Conservation (phyloP, 2,113 vertebrate genomes). For the Collichthys lucidus region DNA sequence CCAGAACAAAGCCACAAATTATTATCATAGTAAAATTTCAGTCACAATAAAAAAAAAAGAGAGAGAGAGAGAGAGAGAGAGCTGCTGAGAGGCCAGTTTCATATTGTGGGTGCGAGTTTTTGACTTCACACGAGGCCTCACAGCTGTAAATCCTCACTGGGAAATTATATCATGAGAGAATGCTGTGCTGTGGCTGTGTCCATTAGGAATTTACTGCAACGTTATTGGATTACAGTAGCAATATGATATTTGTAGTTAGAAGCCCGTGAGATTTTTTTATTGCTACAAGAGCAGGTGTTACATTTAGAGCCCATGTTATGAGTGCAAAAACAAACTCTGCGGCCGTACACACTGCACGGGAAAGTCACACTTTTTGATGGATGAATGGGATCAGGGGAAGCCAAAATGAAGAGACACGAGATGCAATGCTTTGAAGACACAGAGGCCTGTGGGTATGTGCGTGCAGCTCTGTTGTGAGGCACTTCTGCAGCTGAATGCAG, state of each 20-base stretch:
- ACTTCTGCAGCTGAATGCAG: constrained; percentile 37
- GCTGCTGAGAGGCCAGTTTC: constrained; percentile 30
- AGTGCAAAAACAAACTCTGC: constrained; percentile 23
- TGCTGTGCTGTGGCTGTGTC: not conserved
- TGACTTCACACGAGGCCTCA: constrained; percentile 20
- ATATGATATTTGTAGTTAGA: not conserved
- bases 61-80: not conserved
- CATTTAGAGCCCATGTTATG: not conserved
- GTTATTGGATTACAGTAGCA: not conserved
- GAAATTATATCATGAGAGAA: constrained; percentile 23
- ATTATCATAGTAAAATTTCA: constrained; percentile 69
- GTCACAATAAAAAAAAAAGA: constrained; percentile 45
- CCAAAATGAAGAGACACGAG: constrained; percentile 11
- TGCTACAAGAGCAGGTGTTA: constrained; percentile 38
- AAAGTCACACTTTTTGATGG: constrained; percentile 9
- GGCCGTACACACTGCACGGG: not conserved
- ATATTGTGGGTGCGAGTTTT: constrained; percentile 31
- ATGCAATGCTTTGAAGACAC: constrained; percentile 29
- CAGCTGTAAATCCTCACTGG: constrained; percentile 53
- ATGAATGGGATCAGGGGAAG: constrained; percentile 14
- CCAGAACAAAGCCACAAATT: constrained; percentile 78
- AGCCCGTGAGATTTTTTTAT: not conserved
- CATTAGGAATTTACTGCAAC: constrained; percentile 31
- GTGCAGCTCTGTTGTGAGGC: constrained; percentile 6
- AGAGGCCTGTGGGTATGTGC: constrained; percentile 10